Base-by-base conservation (phyloP, 1,140 invertebrate genomes). In the Metopolophium dirhodum region DNA sequence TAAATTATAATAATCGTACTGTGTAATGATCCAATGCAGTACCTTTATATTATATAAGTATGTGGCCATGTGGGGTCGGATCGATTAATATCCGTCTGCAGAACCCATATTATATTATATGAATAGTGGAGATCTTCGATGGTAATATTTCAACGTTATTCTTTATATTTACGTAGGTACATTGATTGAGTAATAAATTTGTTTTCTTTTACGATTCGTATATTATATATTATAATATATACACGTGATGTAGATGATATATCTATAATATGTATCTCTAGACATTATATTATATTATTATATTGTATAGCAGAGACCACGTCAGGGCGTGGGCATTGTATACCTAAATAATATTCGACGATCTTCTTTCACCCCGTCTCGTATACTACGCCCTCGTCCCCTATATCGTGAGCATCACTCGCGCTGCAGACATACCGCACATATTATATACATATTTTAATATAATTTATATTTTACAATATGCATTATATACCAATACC, bases 121-220 rank as follows among this genome's bases (percentile, higher is more conserved):
- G n/a, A 77, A 77, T n/a, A n/a, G 61, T 18, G 61, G 61, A 77
- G 61, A n/a, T 77, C 1, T 77, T 20, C 30, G n/a, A 7, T 20
- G 30, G 61, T 77, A 77, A 77, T 77, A 77, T 77, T n/a, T 77
- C 30, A 77, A 77, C 61, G 61, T 77, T 77, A n/a, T 77, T 77
- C 61, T 77, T 77, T 77, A 77, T n/a, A 77, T 77, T n/a, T 20
- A n/a, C 61, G 61, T n/a, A 23, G 14, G 49, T 51, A n/a, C 11
- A 77, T 77, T n/a, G 61, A 77, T 77, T 77, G 14, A 77, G 61
- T 77, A 77, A 77, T n/a, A n/a, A n/a, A 77, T 77, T 77, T n/a
- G 30, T 77, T 77, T 77, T 77, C 61, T 77, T 77, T 77, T 77
- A 77, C 18, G 61, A 77, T 35, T n/a, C n/a, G 14, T 77, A 35